Percentiles rank a stretch among this genome's conserved stretches.
These are phyloP conservation scores for Lophotis ruficrista DNA, from an alignment of 2,113 vertebrate genomes.

Conservation along the genomic window DNA sequence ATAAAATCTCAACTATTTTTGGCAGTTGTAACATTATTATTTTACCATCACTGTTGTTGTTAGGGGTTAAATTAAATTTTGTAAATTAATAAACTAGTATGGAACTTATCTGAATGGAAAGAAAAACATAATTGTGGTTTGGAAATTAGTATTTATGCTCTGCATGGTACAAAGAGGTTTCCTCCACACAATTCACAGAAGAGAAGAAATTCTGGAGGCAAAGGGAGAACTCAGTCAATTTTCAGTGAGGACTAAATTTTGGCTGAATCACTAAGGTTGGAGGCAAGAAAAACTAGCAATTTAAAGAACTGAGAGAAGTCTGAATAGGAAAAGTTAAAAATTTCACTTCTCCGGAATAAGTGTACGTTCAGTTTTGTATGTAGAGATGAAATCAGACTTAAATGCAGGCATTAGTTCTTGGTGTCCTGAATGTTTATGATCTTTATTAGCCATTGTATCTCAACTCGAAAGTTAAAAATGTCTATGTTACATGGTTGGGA, in stretches of 20 bases:
- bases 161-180: neutral
- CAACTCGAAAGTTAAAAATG: neutral
- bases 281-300: rapidly evolving
- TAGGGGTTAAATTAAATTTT: neutral
- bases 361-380: neutral
- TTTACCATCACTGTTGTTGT: neutral
- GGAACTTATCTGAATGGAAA: neutral
- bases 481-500: neutral
- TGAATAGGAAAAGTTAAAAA: neutral
- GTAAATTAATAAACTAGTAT: slow-evolving; percentile 14
- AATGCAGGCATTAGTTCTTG: rapidly evolving
- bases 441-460: neutral
- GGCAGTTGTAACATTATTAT: neutral
- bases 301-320: neutral
- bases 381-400: neutral
- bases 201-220: neutral
- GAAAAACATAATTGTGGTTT: neutral
- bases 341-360: neutral
- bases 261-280: neutral
- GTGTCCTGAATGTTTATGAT: neutral
- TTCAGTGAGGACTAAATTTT: neutral
- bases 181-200: neutral
- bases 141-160: neutral
- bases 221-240: neutral
- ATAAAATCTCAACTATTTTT: neutral